A percentile compares a stretch with the other conserved stretches of the same genome.
phyloP scores from a whole-genome alignment of 2,888 invertebrate species.

The Choreutis nemorana region DNA sequence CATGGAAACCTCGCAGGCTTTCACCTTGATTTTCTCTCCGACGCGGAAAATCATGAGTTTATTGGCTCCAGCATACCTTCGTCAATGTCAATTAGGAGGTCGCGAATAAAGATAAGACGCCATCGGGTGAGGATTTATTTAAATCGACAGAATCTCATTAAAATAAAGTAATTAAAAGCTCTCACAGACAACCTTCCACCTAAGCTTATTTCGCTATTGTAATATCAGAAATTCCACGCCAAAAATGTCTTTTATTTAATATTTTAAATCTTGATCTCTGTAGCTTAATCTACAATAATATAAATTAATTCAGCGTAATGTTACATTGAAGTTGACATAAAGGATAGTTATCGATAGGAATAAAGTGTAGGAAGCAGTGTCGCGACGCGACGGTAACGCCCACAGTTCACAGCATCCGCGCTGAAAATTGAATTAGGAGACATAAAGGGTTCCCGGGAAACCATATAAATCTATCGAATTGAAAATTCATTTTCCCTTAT shows the following conservation, averaged over 20 bases:
- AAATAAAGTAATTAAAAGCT: conserved; percentile 3
- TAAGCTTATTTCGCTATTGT: no score
- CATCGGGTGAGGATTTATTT: conserved; percentile 15
- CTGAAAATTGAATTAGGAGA: conserved; percentile 20
- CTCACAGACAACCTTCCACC: conserved; percentile 4
- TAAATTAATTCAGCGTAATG: no score
- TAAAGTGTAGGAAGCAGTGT: no score
- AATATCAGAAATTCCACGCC: no score
- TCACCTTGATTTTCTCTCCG: conserved; percentile 17
- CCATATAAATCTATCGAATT: conserved; percentile 19
- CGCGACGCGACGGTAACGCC: no score
- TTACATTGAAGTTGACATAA: no score
- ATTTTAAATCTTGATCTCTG: no score
- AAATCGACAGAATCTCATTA: conserved; percentile 10
- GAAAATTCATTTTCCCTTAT: conserved; percentile 16
- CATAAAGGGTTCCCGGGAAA: conserved; percentile 17
- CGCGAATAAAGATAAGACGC: conserved; percentile 14
- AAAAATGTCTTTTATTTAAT: no score
- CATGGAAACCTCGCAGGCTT: conserved; percentile 15
- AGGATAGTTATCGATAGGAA: no score
- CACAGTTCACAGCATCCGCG: no score
- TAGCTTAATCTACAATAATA: no score
- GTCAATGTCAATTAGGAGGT: conserved; percentile 50
- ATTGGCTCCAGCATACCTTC: conserved; percentile 31
- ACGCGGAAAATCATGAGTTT: conserved; percentile 23